These are phyloP conservation scores for Phrynocephalus forsythii DNA, from an alignment of 2,797 vertebrate genomes.

Conservation along the genomic window DNA sequence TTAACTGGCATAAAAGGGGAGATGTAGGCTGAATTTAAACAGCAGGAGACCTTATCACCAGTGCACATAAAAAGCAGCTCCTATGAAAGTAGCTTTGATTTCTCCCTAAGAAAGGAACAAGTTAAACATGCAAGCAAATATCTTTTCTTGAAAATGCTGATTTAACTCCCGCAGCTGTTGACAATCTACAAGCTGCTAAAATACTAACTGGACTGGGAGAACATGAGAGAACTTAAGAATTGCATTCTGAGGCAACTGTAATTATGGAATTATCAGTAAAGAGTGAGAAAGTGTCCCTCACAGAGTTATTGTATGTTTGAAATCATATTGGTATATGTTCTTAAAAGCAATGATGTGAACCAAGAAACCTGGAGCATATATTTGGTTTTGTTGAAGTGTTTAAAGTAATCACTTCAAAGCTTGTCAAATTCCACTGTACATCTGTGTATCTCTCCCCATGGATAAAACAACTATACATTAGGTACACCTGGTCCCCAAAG, in stretches of 20 bases:
- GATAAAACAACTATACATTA: slow-evolving; percentile 56
- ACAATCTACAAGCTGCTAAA: slow-evolving; percentile 11
- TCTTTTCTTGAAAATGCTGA: slow-evolving; percentile 12
- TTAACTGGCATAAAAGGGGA: neutral
- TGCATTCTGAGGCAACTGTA: slow-evolving; percentile 14
- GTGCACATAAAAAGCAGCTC: neutral
- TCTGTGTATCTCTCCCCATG: slow-evolving; percentile 31
- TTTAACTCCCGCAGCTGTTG: neutral
- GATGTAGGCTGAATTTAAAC: neutral
- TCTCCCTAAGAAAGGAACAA: neutral
- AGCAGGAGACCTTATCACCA: neutral
- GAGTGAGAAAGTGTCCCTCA: slow-evolving; percentile 1
- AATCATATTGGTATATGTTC: slow-evolving; percentile 7
- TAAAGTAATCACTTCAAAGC: slow-evolving; percentile 57
- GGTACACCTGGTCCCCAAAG: slow-evolving; percentile 49
- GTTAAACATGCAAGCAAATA: neutral
- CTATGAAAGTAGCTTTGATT: neutral
- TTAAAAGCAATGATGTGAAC: slow-evolving; percentile 36
- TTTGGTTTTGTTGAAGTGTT: slow-evolving; percentile 36
- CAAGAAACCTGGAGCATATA: neutral
- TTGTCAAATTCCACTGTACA: slow-evolving; percentile 49
- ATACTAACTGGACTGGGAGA: slow-evolving; percentile 22
- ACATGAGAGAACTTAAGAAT: slow-evolving; percentile 36
- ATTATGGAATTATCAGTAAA: slow-evolving; percentile 26
- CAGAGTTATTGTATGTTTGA: slow-evolving; percentile 38